Evolutionary conservation across 2,797 vertebrate genomes (phyloP).

Genomic region (Parambassis ranga): DNA sequence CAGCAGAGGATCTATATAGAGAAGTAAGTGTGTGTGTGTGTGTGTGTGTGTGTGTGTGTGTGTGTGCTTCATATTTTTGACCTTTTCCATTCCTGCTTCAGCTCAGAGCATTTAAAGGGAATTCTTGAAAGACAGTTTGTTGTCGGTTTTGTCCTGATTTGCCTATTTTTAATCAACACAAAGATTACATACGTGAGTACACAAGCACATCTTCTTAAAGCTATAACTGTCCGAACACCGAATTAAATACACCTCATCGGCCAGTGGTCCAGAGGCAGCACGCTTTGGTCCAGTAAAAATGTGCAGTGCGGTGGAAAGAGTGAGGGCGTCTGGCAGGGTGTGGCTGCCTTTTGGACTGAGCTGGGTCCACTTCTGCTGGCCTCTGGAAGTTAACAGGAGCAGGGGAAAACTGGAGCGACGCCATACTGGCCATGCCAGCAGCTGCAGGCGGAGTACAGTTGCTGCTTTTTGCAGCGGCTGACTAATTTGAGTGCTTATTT

Average conservation of each 20-base stretch:
- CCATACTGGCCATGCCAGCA: slow-evolving; percentile 12
- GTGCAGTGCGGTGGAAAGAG: slow-evolving; percentile 60
- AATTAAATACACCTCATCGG: neutral
- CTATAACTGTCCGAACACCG: neutral
- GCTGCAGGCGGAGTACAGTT: neutral
- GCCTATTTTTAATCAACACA: neutral
- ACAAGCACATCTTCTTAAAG: neutral
- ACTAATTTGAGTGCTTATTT: neutral
- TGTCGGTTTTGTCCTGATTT: neutral
- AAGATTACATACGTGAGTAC: neutral
- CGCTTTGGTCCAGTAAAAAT: slow-evolving; percentile 9
- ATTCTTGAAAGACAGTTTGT: no score
- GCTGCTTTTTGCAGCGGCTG: neutral
- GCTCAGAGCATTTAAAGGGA: neutral
- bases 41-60: slow-evolving; percentile 1
- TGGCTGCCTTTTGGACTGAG: slow-evolving; percentile 48
- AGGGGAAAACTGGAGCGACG: slow-evolving; percentile 26
- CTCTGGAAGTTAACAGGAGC: slow-evolving; percentile 20
- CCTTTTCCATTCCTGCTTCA: neutral
- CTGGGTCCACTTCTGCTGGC: slow-evolving; percentile 27
- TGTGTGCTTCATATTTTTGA: no score
- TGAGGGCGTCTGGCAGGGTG: slow-evolving; percentile 58
- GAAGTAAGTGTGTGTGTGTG: neutral
- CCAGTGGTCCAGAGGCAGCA: slow-evolving; percentile 1
- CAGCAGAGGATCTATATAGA: slow-evolving; percentile 47